Evolutionary conservation across 2,113 vertebrate genomes (phyloP).

Genomic region (Falco punctatus): DNA sequence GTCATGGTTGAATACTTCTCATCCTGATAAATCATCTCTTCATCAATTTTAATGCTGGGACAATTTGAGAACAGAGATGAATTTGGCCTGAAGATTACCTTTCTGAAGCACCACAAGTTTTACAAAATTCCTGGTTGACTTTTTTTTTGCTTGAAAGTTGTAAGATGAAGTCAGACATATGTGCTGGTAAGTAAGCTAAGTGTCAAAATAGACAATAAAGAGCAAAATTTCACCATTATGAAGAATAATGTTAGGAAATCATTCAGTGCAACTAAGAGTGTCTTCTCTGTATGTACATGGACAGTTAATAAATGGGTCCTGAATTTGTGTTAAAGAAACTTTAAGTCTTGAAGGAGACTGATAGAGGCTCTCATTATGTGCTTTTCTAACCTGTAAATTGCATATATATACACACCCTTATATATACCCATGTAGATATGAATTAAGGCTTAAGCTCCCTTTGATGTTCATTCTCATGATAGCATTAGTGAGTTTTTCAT

Average conservation of each 20-base stretch:
- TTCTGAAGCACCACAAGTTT: background rate
- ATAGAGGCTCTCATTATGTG: background rate
- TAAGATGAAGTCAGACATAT: background rate
- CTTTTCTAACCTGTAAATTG: background rate
- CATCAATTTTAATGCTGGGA: conserved; percentile 55
- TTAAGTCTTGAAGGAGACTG: background rate
- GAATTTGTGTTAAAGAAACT: background rate
- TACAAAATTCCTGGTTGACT: background rate
- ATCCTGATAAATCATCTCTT: conserved; percentile 37
- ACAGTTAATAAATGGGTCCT: background rate
- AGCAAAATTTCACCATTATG: background rate
- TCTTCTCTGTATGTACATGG: background rate
- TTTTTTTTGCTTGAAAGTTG: background rate
- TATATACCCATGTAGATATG: background rate
- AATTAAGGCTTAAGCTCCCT: background rate
- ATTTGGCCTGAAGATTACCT: conserved; percentile 31
- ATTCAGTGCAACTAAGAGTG: background rate
- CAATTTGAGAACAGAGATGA: conserved; percentile 11
- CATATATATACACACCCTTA: background rate
- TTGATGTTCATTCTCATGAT: background rate
- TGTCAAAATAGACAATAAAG: background rate
- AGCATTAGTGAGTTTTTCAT: background rate
- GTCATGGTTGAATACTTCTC: background rate
- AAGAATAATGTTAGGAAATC: background rate
- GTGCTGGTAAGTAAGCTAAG: background rate